Evolutionary conservation across 2,797 vertebrate species (phyloP).

Genomic region (Setipinna tenuifilis): DNA sequence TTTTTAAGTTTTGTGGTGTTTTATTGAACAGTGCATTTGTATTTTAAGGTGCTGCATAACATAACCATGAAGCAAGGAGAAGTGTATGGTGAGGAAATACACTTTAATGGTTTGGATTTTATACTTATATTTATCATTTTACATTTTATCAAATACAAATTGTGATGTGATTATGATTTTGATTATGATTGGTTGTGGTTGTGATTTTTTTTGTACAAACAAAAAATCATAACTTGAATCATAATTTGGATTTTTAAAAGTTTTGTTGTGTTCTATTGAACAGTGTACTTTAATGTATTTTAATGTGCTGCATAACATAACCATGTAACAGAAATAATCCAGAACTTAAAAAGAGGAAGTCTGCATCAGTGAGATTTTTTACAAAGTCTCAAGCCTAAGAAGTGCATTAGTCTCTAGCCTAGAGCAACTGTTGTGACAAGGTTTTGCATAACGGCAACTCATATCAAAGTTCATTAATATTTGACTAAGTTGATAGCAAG

Average conservation of each 20-base stretch:
- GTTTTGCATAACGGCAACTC: neutral
- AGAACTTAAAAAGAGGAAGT: neutral
- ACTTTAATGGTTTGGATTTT: neutral
- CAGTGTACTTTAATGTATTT: too few species aligned
- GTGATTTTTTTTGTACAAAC: neutral
- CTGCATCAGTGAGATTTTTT: neutral
- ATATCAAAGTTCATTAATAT: neutral
- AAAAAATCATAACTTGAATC: neutral
- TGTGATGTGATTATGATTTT: neutral
- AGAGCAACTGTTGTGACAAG: neutral
- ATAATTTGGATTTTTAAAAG: neutral
- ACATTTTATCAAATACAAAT: neutral
- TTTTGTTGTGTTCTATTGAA: too few species aligned
- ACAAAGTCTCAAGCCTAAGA: neutral
- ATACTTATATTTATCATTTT: neutral
- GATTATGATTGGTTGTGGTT: neutral
- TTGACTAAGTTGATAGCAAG: neutral
- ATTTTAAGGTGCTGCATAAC: too few species aligned
- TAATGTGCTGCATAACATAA: too few species aligned
- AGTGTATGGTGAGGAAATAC: too few species aligned
- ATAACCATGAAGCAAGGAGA: neutral
- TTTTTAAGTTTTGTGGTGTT: too few species aligned
- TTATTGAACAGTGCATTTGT: too few species aligned
- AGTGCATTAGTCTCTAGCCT: neutral
- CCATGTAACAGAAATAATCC: neutral